phyloP scores from a whole-genome alignment of 1,140 invertebrate genomes.

The Drosophila sp. region DNA sequence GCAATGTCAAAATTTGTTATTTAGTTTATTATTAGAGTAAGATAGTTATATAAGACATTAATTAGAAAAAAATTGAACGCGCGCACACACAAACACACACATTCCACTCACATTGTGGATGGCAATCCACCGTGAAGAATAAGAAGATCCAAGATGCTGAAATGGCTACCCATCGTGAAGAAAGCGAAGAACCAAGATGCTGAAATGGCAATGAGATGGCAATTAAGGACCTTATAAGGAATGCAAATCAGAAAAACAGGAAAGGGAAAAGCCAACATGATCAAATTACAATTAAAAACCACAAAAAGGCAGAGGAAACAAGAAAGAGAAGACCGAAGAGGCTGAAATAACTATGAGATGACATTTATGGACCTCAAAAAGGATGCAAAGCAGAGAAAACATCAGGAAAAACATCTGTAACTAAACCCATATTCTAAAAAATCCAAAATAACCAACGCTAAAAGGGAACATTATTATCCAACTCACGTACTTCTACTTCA shows the following conservation, averaged over 20 bases:
- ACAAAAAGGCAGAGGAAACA: not conserved
- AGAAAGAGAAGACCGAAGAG: too few relatives aligned
- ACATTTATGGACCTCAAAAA: not conserved
- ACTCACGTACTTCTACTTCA: too few relatives aligned
- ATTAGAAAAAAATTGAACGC: not conserved
- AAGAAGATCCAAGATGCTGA: not conserved
- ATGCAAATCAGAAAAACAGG: not conserved
- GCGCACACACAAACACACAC: not conserved
- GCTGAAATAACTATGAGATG: too few relatives aligned
- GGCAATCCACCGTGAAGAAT: not conserved
- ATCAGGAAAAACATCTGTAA: not conserved
- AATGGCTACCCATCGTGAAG: not conserved
- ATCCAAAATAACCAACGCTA: not conserved
- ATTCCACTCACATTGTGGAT: not conserved
- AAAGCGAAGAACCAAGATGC: not conserved
- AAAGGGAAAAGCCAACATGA: too few relatives aligned
- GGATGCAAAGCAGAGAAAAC: not conserved
- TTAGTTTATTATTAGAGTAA: constrained; percentile 4
- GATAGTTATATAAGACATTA: not conserved
- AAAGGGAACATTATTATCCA: too few relatives aligned
- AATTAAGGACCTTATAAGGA: not conserved
- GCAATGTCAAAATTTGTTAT: constrained; percentile 5
- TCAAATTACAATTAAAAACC: not conserved
- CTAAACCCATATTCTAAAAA: not conserved
- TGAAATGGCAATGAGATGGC: not conserved